phyloP scores from a whole-genome alignment of 2,888 invertebrate species.

The Yponomeuta evonymella region DNA sequence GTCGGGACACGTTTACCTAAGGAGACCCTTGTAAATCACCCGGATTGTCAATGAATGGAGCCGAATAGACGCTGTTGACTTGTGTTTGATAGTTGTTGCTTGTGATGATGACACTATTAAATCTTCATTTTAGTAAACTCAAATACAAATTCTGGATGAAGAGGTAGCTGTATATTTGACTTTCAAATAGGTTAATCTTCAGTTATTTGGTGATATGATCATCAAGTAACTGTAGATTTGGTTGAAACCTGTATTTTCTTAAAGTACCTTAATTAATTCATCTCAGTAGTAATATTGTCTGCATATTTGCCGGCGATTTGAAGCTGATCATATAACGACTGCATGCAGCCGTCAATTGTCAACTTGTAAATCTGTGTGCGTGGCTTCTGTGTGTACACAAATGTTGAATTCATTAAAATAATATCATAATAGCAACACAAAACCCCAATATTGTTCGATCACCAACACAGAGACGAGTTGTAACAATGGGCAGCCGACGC shows the following conservation, averaged over 20 bases:
- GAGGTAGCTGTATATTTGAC: background rate
- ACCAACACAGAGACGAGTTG: slow-evolving; percentile 59
- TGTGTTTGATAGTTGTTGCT: slow-evolving; percentile 66
- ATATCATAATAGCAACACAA: slow-evolving; percentile 48
- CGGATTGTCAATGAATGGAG: slow-evolving; percentile 63
- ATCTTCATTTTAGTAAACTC: slow-evolving; percentile 45
- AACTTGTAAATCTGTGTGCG: slow-evolving; percentile 12
- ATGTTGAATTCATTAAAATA: slow-evolving; percentile 49
- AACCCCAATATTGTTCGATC: slow-evolving; percentile 59
- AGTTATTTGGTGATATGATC: background rate
- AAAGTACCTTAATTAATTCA: background rate
- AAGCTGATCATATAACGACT: slow-evolving; percentile 8
- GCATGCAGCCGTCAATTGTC: slow-evolving; percentile 14
- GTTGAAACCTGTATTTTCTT: background rate
- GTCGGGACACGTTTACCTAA: slow-evolving; percentile 71
- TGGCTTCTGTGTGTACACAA: slow-evolving; percentile 29
- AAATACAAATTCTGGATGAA: slow-evolving; percentile 8
- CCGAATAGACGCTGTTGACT: slow-evolving; percentile 68
- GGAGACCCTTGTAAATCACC: slow-evolving; percentile 76
- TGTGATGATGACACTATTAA: slow-evolving; percentile 48
- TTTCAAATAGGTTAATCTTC: background rate
- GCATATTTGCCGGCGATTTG: slow-evolving; percentile 22
- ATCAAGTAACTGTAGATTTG: background rate
- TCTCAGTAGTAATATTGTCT: background rate
- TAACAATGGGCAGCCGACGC: slow-evolving; percentile 70